Conservation (phyloP, 2,888 invertebrate species). For the Tetranychus truncatus region DNA sequence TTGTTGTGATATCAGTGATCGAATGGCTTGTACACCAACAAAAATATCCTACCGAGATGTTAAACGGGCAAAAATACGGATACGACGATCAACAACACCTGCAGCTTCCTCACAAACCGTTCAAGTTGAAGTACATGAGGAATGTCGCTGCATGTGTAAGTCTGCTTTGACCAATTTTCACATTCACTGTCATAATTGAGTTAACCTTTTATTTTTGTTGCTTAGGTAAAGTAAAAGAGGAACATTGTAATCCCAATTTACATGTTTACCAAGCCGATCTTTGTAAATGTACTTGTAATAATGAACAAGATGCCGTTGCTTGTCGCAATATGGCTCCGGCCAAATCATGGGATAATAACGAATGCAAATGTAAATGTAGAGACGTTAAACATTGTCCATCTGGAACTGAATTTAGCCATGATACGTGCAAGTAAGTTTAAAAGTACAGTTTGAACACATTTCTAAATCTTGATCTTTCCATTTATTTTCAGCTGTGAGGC, state of each 20-base stretch:
- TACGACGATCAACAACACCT: background rate
- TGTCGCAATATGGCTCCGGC: background rate
- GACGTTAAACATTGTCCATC: constrained; percentile 1
- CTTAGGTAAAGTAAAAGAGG: constrained; percentile 4
- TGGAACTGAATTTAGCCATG: constrained; percentile 1
- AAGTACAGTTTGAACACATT: background rate
- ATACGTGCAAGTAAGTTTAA: constrained; percentile 9
- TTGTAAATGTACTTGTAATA: constrained; percentile 5
- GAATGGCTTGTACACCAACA: constrained; percentile 9
- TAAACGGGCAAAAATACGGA: constrained; percentile 4
- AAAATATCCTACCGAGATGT: background rate
- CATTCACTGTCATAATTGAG: background rate
- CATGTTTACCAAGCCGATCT: background rate
- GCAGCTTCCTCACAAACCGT: background rate
- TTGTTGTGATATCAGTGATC: constrained; percentile 7
- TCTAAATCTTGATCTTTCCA: background rate
- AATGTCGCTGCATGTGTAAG: constrained; percentile 11
- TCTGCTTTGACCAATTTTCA: background rate
- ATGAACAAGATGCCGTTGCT: background rate
- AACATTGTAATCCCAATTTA: background rate
- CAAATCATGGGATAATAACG: constrained; percentile 4
- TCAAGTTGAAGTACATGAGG: constrained; percentile 12
- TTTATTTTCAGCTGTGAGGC: background rate
- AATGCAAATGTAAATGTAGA: constrained; percentile 12
- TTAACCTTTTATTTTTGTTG: background rate